These are phyloP conservation scores for Pogoniulus pusillus DNA, from an alignment of 2,797 vertebrate species.

Conservation along the genomic window DNA sequence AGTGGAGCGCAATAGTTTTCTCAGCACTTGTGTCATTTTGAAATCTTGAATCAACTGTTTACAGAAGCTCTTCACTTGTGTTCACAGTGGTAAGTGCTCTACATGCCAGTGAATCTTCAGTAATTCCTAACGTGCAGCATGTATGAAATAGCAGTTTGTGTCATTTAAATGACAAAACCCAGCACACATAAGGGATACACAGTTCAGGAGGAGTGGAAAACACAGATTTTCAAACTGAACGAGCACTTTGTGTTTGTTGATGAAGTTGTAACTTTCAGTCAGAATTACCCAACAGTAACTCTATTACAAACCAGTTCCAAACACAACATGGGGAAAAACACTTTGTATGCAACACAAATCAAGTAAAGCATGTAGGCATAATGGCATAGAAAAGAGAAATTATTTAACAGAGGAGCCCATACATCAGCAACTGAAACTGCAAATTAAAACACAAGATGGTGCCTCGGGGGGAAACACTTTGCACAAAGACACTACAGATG, in stretches of 20 bases:
- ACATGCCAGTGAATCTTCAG: constrained; percentile 16
- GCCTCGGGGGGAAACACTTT: constrained; percentile 53
- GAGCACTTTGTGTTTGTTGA: neutral
- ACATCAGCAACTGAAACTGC: constrained; percentile 66
- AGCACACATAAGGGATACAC: neutral
- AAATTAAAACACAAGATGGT: constrained; percentile 50
- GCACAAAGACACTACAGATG: constrained; percentile 68
- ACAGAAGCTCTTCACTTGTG: constrained; percentile 59
- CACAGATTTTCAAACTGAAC: neutral
- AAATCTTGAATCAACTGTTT: constrained; percentile 51
- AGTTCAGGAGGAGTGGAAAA: neutral
- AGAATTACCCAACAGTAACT: constrained; percentile 1
- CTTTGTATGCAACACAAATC: constrained; percentile 27
- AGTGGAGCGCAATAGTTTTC: constrained; percentile 11
- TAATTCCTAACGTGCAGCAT: neutral
- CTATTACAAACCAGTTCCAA: constrained; percentile 29
- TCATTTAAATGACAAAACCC: neutral
- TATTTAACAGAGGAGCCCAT: constrained; percentile 68
- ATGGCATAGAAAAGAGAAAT: constrained; percentile 55
- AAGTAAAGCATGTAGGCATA: constrained; percentile 42
- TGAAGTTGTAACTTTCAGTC: constrained; percentile 14
- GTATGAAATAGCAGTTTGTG: constrained; percentile 4
- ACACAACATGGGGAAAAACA: constrained; percentile 8
- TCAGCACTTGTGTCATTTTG: constrained; percentile 39
- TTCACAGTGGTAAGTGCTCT: constrained; percentile 54